phyloP scores from a whole-genome alignment of 2,888 invertebrate species.

The Phorcus lineatus region DNA sequence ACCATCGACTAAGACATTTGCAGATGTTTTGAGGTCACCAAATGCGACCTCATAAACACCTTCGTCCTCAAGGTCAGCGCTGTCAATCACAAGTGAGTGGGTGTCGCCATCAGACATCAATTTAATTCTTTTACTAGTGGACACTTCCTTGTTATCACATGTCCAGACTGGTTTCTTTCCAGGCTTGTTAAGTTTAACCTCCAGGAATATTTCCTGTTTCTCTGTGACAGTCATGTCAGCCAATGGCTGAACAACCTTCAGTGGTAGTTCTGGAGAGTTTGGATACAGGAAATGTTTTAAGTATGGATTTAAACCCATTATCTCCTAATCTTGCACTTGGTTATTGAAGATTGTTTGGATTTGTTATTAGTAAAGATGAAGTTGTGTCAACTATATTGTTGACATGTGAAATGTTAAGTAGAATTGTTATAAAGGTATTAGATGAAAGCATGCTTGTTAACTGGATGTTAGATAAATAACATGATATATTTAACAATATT shows the following conservation, averaged over 20 bases:
- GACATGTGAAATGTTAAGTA: no score
- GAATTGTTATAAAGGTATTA: no score
- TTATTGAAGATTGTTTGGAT: no score
- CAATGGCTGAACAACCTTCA: background rate
- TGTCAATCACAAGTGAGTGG: constrained; percentile 31
- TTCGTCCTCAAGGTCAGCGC: background rate
- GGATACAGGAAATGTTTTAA: background rate
- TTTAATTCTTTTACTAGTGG: constrained; percentile 84
- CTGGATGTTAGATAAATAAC: no score
- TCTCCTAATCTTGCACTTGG: background rate
- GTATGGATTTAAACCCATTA: background rate
- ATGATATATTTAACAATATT: background rate
- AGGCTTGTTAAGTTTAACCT: constrained; percentile 81
- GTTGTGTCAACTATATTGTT: no score
- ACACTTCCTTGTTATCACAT: background rate
- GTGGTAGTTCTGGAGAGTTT: background rate
- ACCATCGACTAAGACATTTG: background rate
- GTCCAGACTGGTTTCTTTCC: background rate
- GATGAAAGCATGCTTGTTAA: no score
- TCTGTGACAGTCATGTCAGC: background rate
- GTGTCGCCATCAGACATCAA: constrained; percentile 85
- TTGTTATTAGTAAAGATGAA: no score
- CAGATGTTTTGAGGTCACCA: background rate
- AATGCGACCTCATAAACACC: background rate
- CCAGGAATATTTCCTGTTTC: constrained; percentile 70